A percentile compares a stretch with the other conserved stretches of the same genome.
phyloP scores from a whole-genome alignment of 2,797 vertebrate species.

The Diceros bicornis region DNA sequence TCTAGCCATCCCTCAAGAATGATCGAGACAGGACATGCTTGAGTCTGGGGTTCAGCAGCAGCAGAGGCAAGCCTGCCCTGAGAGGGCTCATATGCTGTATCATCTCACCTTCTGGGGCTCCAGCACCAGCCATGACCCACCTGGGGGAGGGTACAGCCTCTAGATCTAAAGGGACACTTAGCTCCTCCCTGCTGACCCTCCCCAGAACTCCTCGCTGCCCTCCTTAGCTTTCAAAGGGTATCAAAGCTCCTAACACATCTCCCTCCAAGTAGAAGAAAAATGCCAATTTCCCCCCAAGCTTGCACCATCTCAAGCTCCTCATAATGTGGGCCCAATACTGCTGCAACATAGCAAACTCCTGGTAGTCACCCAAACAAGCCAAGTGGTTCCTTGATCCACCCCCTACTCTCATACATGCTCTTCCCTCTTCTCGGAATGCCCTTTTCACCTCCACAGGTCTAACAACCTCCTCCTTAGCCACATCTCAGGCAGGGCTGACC shows the following conservation, averaged over 20 bases:
- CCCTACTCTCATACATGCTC: neutral
- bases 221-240: neutral
- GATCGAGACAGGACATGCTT: neutral
- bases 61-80: neutral
- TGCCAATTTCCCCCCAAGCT: neutral
- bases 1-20: neutral
- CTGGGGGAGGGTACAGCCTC: neutral
- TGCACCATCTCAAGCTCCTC: neutral
- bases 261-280: constrained; percentile 52
- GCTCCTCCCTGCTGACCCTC: neutral
- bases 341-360: neutral
- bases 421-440: neutral
- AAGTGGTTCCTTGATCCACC: neutral
- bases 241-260: constrained; percentile 54
- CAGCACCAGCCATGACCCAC: neutral
- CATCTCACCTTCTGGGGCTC: neutral
- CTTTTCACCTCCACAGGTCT: neutral
- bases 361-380: neutral
- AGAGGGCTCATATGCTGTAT: neutral
- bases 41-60: neutral
- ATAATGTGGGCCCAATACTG: neutral
- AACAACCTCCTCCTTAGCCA: neutral
- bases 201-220: neutral
- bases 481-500: neutral
- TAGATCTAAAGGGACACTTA: neutral